phyloP scores from a whole-genome alignment of 2,113 vertebrate species.

The Raja brachyura region DNA sequence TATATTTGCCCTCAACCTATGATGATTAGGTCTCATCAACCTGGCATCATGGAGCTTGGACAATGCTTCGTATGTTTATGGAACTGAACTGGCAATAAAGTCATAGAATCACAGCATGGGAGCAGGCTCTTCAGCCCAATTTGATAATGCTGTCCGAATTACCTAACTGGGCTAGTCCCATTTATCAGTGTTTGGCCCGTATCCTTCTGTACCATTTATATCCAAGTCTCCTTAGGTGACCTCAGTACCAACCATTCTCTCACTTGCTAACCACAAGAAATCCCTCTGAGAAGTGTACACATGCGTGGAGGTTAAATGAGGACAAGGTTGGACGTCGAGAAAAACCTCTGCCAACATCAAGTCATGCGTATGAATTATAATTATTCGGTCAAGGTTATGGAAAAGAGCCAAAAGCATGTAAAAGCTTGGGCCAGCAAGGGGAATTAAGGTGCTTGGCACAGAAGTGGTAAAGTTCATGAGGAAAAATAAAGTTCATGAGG shows the following conservation, averaged over 20 bases:
- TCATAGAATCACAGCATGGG: too few relatives aligned
- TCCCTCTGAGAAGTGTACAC: not conserved
- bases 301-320: not conserved
- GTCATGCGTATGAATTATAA: not conserved
- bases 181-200: too few relatives aligned
- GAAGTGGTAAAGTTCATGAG: not conserved
- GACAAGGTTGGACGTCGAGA: not conserved
- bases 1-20: not conserved
- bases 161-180: too few relatives aligned
- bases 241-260: not conserved
- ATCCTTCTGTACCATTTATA: too few relatives aligned
- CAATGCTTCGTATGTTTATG: not conserved
- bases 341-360: not conserved
- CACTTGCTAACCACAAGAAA: not conserved
- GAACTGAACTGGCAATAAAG: not conserved
- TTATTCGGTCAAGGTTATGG: not conserved
- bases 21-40: not conserved
- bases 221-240: not conserved
- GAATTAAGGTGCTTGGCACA: not conserved
- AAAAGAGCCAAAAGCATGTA: not conserved
- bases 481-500: not conserved
- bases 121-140: too few relatives aligned
- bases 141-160: too few relatives aligned
- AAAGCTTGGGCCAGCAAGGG: not conserved
- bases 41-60: not conserved